Conservation (phyloP, 2,888 invertebrate species). For the Protonemura montana region DNA sequence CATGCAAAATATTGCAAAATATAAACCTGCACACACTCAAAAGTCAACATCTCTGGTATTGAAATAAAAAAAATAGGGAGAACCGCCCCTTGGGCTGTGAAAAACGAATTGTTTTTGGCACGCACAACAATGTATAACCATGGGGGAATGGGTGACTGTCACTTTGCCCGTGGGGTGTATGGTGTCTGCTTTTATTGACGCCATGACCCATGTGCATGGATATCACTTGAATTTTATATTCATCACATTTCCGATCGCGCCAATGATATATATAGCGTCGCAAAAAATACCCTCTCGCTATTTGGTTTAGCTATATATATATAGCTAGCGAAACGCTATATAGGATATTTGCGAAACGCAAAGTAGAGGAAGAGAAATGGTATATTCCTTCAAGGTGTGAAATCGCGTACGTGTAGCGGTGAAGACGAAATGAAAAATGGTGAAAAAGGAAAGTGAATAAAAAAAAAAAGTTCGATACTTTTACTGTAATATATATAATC, state of each 20-base stretch:
- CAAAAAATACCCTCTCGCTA: background rate
- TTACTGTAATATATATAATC: background rate
- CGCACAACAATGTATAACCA: background rate
- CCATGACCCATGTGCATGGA: background rate
- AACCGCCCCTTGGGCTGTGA: background rate
- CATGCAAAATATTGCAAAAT: background rate
- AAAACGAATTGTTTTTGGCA: background rate
- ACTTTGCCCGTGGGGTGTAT: background rate
- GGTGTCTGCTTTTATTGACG: background rate
- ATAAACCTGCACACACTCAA: background rate
- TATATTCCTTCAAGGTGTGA: conserved; percentile 4
- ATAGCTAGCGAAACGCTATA: too few species aligned
- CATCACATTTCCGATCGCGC: background rate
- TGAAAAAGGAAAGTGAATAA: too few species aligned
- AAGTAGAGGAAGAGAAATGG: background rate
- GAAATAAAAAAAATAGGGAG: background rate
- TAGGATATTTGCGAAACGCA: too few species aligned
- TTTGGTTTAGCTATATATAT: background rate
- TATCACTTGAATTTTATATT: background rate
- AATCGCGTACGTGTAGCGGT: background rate
- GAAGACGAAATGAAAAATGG: background rate
- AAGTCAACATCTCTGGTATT: background rate
- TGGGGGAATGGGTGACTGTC: background rate
- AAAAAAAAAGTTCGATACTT: background rate
- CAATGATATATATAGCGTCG: background rate